phyloP scores from a whole-genome alignment of 2,797 vertebrate genomes.

The Luscinia luscinia region DNA sequence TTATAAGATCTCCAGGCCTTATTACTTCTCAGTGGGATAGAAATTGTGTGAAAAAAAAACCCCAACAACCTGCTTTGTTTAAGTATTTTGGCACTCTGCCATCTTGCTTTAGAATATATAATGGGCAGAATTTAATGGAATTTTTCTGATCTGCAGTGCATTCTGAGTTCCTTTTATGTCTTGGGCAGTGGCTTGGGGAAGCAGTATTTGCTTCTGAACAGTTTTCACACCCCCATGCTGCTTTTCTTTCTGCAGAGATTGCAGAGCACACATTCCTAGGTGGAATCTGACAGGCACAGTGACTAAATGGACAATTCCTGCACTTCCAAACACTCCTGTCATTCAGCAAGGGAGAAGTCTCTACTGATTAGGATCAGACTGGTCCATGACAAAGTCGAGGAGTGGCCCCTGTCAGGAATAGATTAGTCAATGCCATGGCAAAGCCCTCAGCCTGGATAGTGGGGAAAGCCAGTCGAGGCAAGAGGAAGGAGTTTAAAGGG shows the following conservation, averaged over 20 bases:
- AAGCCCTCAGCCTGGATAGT: background rate
- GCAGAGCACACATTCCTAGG: background rate
- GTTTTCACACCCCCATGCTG: background rate
- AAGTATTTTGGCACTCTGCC: slow-evolving; percentile 42
- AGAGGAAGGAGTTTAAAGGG: background rate
- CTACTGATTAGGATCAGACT: background rate
- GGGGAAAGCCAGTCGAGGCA: background rate
- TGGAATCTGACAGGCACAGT: background rate
- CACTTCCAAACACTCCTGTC: background rate
- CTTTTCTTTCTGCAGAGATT: background rate
- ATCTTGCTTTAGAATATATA: slow-evolving; percentile 42
- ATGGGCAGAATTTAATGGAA: slow-evolving; percentile 18
- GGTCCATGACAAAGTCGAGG: background rate
- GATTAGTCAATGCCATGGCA: background rate
- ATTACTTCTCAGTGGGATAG: slow-evolving; percentile 52
- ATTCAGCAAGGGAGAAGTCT: background rate
- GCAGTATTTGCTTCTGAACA: background rate
- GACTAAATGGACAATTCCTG: background rate
- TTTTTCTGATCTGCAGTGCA: slow-evolving; percentile 26
- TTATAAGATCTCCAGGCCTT: slow-evolving; percentile 47
- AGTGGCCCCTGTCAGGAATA: background rate
- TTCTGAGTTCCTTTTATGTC: background rate
- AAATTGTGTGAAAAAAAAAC: background rate
- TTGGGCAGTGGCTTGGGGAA: background rate
- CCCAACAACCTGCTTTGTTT: slow-evolving; percentile 35